Base-by-base conservation (phyloP, 2,113 vertebrate species). In the Mustela lutreola region DNA sequence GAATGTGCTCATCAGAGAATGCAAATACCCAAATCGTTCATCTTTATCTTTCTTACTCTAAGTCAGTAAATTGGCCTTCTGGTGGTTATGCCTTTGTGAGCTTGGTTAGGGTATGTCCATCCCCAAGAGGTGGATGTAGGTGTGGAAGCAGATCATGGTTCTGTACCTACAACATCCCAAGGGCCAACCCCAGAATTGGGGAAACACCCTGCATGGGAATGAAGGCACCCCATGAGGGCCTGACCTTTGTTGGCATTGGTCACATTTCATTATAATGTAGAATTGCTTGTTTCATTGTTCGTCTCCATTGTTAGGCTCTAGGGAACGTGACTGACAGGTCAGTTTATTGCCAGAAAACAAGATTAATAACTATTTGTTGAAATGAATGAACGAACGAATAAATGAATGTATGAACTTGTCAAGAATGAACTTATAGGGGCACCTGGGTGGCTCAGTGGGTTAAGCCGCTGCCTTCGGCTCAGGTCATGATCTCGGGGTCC, bases 31-130 rank as follows among this genome's bases (percentile, higher is more conserved):
- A 48, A 26, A 89, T 76, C 12, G 28, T 76, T 76, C 50, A 22
- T 76, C 63, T 24, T 91, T 65, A 22, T 82, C 92, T 97, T 85
- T 71, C 53, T 95, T 33, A 89, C 26, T 78, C 10, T 28, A 50
- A 80, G 62, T 85, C 75, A 95, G 9, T 50, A 58, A 76, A 39
- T 71, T 65, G 28, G 2, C 65, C 42, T 94, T 94, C 63, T 45
- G 22, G 53, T 82, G 50, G 7, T 60, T 90, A 21, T 50, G 8
- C 12, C 42, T 94, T 76, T 96, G 50, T 82, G 45, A 97, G 18
- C 22, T 82, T 91, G 39, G 39, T 24, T 79, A 89, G 93, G 3
- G 5, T 73, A 18, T 65, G 10, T 78, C 63, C 21, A 11, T 81
- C 21, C 15, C n/a, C 24, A 78, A 82, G 62, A 89, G 84, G 79